Conservation (phyloP, 2,888 invertebrate species). For the Neria commutata region DNA sequence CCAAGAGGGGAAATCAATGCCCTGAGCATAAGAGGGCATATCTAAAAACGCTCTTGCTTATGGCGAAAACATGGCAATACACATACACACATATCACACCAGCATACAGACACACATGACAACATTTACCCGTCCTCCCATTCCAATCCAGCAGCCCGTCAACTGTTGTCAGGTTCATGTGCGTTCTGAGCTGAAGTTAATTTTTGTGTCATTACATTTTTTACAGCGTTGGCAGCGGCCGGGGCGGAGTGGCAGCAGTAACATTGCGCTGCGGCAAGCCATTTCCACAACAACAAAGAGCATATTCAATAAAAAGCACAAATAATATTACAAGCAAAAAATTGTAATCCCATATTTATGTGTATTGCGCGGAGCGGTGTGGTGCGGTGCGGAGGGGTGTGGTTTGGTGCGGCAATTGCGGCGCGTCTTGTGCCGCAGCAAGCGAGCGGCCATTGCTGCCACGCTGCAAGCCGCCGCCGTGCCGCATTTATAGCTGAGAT, state of each 20-base stretch:
- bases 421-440: background rate
- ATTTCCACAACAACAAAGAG: background rate
- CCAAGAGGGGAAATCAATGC: too few species aligned
- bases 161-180: background rate
- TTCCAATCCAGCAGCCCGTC: background rate
- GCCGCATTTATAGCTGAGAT: background rate
- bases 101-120: too few species aligned
- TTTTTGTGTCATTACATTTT: constrained; percentile 4
- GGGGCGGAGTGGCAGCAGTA: background rate
- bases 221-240: background rate
- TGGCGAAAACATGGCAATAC: too few species aligned
- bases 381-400: background rate
- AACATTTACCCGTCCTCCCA: too few species aligned
- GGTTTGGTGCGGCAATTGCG: background rate
- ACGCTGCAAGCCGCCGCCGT: constrained; percentile 1
- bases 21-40: too few species aligned
- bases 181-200: background rate
- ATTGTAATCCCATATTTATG: constrained; percentile 14
- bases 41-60: too few species aligned
- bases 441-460: background rate
- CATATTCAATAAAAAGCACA: background rate
- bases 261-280: background rate
- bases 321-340: constrained; percentile 2
- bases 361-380: background rate
- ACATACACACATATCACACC: too few species aligned